phyloP scores from a whole-genome alignment of 2,113 vertebrate species.

The Apeltes quadracus region DNA sequence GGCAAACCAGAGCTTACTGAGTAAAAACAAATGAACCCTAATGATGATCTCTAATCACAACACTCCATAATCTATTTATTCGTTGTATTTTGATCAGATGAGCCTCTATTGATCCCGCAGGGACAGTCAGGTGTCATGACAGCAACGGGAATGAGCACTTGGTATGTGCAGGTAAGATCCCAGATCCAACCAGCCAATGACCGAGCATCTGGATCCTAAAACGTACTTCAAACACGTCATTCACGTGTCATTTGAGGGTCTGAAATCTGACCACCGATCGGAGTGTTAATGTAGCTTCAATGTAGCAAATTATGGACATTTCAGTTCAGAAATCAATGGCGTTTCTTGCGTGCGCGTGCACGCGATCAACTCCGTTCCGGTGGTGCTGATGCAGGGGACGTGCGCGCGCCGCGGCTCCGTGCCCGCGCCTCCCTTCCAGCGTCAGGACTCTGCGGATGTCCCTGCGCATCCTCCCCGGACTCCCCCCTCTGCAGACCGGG shows the following conservation, averaged over 20 bases:
- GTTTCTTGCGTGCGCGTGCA: not conserved
- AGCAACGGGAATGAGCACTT: not conserved
- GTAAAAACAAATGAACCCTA: not conserved
- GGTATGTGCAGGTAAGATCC: not conserved
- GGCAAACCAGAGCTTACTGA: not conserved
- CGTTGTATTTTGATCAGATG: not conserved
- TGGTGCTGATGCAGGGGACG: slow-evolving; percentile 54
- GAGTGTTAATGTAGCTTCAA: too few relatives aligned
- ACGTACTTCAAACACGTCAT: not conserved
- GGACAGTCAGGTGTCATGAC: not conserved
- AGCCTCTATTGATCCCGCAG: not conserved
- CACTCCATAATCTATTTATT: not conserved
- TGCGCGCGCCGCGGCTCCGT: slow-evolving; percentile 34
- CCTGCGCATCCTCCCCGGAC: slow-evolving; percentile 30
- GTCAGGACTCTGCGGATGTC: slow-evolving; percentile 46
- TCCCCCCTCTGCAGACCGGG: slow-evolving; percentile 7
- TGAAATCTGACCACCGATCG: too few relatives aligned
- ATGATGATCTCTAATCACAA: not conserved
- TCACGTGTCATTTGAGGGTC: too few relatives aligned
- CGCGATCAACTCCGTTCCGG: not conserved
- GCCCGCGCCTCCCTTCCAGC: slow-evolving; percentile 9
- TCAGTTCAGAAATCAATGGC: not conserved
- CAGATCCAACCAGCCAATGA: not conserved
- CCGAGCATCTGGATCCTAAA: not conserved
- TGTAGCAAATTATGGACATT: too few relatives aligned